Evolutionary conservation across 2,888 invertebrate genomes (phyloP).

Genomic region (Cheilosia vulpina): DNA sequence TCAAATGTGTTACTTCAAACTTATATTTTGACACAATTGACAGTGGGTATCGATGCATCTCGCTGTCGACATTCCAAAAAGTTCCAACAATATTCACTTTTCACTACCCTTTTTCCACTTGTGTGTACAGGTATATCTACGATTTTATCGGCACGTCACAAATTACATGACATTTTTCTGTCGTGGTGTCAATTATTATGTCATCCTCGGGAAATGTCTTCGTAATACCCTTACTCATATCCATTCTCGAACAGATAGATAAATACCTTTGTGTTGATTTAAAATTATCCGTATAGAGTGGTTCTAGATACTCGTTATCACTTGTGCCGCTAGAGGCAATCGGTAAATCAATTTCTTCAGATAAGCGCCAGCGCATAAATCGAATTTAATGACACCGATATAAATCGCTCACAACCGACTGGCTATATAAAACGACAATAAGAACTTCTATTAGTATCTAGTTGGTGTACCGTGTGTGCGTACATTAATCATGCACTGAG

Average conservation of each 20-base stretch:
- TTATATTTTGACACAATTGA: constrained; percentile 38
- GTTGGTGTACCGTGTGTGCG: neutral
- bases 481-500: constrained; percentile 37
- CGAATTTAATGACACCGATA: constrained; percentile 57
- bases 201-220: constrained; percentile 51
- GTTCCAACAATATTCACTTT: constrained; percentile 1
- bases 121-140: neutral
- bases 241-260: constrained; percentile 1
- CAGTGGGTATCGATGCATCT: constrained; percentile 28
- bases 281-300: constrained; percentile 1
- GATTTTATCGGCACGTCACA: constrained; percentile 30
- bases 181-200: constrained; percentile 57
- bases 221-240: neutral
- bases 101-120: neutral
- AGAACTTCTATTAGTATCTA: constrained; percentile 5
- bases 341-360: constrained; percentile 50
- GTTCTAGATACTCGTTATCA: constrained; percentile 10
- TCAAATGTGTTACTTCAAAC: constrained; percentile 1
- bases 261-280: neutral
- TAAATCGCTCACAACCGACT: constrained; percentile 19
- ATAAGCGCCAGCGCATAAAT: constrained; percentile 61
- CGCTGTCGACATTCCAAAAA: constrained; percentile 30
- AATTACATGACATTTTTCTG: constrained; percentile 59
- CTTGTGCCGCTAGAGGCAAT: constrained; percentile 15
- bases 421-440: neutral